A percentile compares a stretch with the other conserved stretches of the same genome.
phyloP scores from a whole-genome alignment of 2,113 vertebrate genomes.

The Sorex fumeus region DNA sequence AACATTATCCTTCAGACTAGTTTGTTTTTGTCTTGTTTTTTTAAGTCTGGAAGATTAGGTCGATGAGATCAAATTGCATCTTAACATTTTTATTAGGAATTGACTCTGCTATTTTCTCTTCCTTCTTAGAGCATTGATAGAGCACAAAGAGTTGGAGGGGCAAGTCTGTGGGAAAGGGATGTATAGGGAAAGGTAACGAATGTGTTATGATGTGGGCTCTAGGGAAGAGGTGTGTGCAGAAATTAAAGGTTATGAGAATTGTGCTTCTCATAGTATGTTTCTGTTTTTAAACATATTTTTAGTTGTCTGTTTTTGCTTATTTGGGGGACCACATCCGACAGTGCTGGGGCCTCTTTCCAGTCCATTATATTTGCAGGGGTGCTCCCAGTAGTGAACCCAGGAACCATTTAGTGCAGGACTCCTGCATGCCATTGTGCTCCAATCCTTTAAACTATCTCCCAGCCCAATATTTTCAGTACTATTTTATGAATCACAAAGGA shows the following conservation, averaged over 20 bases:
- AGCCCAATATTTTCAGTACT: background rate
- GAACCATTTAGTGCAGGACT: no score
- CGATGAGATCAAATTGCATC: conserved; percentile 34
- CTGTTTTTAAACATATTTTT: background rate
- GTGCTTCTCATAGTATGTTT: background rate
- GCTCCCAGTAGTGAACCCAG: no score
- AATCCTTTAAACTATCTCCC: no score
- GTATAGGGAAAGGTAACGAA: no score
- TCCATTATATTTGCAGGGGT: no score
- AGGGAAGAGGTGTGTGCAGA: conserved; percentile 11
- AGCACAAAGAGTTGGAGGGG: conserved; percentile 37
- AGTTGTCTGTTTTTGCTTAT: no score
- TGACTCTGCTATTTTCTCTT: conserved; percentile 61
- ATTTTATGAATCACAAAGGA: conserved; percentile 40
- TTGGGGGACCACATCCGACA: no score
- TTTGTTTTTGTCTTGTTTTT: background rate
- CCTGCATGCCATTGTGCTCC: no score
- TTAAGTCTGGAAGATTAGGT: background rate
- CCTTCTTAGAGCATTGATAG: conserved; percentile 17
- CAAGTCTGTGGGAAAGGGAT: background rate
- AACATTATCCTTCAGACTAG: conserved; percentile 31
- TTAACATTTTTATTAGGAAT: background rate
- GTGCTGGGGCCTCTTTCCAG: no score
- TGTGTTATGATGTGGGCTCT: background rate
- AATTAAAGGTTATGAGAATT: conserved; percentile 32